Base-by-base conservation (phyloP, 2,797 vertebrate genomes). In the Scleropages formosus region DNA sequence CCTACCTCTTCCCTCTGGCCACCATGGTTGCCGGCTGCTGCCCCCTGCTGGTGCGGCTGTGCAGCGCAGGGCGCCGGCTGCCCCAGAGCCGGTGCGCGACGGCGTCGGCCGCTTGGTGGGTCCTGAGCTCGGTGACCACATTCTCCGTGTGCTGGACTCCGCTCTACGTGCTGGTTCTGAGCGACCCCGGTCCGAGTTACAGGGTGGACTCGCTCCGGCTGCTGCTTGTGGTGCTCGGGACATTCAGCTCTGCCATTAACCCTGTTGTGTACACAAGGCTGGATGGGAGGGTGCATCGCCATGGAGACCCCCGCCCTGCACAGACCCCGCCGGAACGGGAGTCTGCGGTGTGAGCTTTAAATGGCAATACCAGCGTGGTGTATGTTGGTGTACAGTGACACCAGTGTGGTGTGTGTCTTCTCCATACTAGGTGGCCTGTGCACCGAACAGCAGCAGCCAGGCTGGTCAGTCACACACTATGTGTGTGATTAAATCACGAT, bases 11-110 rank as follows among this genome's bases (percentile, higher is more conserved):
- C 10, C 46, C 24, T 4, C 47, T 27, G 47, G 12, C 16, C 39
- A 58, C 46, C 67, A 49, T 70, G 67, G 18, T 70, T 18, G 7
- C 46, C 67, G 70, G 67, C 67, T 70, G 53, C 67, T 70, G 8
- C 67, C 44, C 47, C 44, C 46, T 70, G 67, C 67, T 53, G 67
- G 18, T 13, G 9, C 15, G 44, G 47, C 46, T 70, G n/a, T 51
- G 46, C n/a, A 15, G 44, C 0, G 67, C 67, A 8, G 51, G 51
- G 4, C 68, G n/a, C 47, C 3, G 12, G n/a, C 27, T 70, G 12
- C 68, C 68, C 8, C 11, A 10, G 3, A 9, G 49, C 11, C 56
- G 49, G 49, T 13, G 9, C 20, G 68, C 68, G 12, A 22, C n/a
- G 0, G 18, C 47, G n/a, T 2, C 18, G 10, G 44, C 44, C 44